Conservation (phyloP, 2,797 vertebrate genomes). For the Clarias fuscus region DNA sequence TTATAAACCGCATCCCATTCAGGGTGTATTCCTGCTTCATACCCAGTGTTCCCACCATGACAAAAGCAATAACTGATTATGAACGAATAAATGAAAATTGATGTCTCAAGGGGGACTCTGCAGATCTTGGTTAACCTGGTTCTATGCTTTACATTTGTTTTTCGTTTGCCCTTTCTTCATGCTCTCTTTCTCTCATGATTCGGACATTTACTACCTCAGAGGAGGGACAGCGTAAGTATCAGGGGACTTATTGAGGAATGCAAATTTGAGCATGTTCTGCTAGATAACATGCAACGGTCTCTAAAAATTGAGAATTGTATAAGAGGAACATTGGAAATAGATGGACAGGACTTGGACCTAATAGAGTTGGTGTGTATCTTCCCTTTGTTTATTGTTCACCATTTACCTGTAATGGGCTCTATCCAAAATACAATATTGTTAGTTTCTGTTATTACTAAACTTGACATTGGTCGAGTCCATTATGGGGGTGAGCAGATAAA, state of each 20-base stretch:
- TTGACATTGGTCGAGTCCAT: not conserved
- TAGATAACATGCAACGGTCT: conserved; percentile 12
- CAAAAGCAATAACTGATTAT: not conserved
- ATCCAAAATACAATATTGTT: not conserved
- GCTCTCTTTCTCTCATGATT: conserved; percentile 51
- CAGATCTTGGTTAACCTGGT: not conserved
- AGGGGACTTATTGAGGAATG: not conserved
- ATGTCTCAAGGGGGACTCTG: not conserved
- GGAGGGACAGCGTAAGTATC: conserved; percentile 66
- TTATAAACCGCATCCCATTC: not conserved
- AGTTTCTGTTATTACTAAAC: not conserved
- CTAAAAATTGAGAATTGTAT: not conserved
- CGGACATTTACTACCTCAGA: conserved; percentile 56
- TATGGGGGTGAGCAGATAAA: conserved; percentile 52
- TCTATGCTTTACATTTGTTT: conserved; percentile 35
- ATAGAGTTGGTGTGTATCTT: not conserved
- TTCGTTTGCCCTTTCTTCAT: conserved; percentile 59
- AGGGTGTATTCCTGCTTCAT: too few relatives aligned
- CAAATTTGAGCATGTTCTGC: conserved; percentile 54
- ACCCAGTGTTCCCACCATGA: not conserved
- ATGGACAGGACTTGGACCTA: not conserved
- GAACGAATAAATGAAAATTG: not conserved
- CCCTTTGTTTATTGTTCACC: conserved; percentile 62
- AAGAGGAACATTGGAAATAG: not conserved
- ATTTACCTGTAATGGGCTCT: conserved; percentile 1